Conservation (phyloP, 2,888 invertebrate species). For the Dendrolimus houi region DNA sequence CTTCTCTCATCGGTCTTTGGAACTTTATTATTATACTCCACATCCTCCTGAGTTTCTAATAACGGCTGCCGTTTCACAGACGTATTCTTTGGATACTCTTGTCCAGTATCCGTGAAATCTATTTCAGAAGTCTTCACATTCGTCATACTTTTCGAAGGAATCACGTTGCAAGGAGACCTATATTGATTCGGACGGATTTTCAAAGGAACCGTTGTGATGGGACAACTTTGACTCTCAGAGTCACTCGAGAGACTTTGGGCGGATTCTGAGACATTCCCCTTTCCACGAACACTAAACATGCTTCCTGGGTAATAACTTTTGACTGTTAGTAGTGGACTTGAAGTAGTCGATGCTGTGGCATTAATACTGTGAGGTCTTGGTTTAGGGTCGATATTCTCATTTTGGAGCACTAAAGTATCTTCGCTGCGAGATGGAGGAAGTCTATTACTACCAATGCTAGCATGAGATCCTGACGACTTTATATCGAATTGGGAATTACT, state of each 20-base stretch:
- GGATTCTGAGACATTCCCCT: conserved; percentile 78
- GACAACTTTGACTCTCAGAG: conserved; percentile 76
- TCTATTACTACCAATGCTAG: conserved; percentile 60
- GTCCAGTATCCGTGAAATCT: conserved; percentile 61
- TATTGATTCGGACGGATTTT: conserved; percentile 73
- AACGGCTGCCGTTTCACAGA: conserved; percentile 71
- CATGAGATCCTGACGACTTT: conserved; percentile 55
- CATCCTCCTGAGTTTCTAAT: conserved; percentile 56
- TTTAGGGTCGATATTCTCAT: conserved; percentile 57
- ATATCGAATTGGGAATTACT: conserved; percentile 65
- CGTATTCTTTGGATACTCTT: conserved; percentile 46
- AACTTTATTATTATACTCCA: conserved; percentile 69
- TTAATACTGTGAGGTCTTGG: conserved; percentile 76
- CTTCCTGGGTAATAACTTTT: conserved; percentile 79
- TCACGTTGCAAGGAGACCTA: conserved; percentile 53
- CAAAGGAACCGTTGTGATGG: conserved; percentile 69
- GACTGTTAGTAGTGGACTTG: conserved; percentile 81
- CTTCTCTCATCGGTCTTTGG: conserved; percentile 61
- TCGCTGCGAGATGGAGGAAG: conserved; percentile 88
- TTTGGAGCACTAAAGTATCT: conserved; percentile 79
- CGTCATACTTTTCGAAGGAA: conserved; percentile 78
- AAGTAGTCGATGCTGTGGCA: conserved; percentile 79
- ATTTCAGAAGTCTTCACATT: conserved; percentile 75
- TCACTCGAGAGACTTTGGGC: conserved; percentile 81
- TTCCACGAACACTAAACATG: conserved; percentile 79